phyloP scores from a whole-genome alignment of 2,888 invertebrate species.

The Lysandra bellargus region DNA sequence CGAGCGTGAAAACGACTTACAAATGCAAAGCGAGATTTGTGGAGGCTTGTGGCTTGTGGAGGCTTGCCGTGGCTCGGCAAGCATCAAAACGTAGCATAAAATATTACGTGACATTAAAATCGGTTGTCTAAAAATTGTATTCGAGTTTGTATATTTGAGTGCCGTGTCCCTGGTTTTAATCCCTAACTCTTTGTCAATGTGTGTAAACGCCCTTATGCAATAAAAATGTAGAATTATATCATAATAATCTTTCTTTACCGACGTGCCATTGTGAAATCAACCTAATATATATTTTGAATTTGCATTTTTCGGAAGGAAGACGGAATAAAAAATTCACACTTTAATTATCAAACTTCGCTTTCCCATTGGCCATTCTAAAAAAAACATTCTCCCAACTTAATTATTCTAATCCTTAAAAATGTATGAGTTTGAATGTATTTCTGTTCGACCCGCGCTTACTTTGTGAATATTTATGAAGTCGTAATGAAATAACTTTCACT shows the following conservation, averaged over 20 bases:
- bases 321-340: not conserved
- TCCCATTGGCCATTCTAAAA: not conserved
- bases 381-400: not conserved
- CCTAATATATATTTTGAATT: slow-evolving; percentile 11
- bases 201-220: not conserved
- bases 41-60: too few relatives aligned
- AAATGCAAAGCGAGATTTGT: too few relatives aligned
- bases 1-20: too few relatives aligned
- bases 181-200: not conserved
- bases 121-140: too few relatives aligned
- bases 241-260: not conserved
- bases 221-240: not conserved
- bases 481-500: slow-evolving; percentile 8
- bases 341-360: not conserved
- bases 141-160: too few relatives aligned
- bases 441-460: not conserved
- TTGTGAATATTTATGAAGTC: not conserved
- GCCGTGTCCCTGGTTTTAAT: too few relatives aligned
- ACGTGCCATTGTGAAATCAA: not conserved
- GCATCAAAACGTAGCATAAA: too few relatives aligned
- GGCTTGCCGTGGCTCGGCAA: too few relatives aligned
- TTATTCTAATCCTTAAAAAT: slow-evolving; percentile 13
- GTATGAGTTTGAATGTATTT: slow-evolving; percentile 6
- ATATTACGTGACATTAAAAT: too few relatives aligned
- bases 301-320: not conserved